Base-by-base conservation (phyloP, 2,888 invertebrate species). In the Parnassius apollo region DNA sequence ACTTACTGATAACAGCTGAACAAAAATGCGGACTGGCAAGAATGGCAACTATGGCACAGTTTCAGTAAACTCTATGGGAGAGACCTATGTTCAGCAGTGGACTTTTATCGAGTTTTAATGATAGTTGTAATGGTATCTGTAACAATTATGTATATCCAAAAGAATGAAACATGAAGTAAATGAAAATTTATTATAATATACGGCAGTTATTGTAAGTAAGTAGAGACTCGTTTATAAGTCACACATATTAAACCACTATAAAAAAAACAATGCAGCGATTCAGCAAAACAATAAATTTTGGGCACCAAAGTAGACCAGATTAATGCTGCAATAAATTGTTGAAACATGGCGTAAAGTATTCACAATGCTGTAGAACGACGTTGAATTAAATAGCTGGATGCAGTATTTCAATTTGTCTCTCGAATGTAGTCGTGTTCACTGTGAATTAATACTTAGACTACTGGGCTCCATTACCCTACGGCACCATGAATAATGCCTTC, bases 381-480 rank as follows among this genome's bases (percentile, higher is more conserved):
- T 45, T 49, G 58, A 53, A 53, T 55, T 58, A 59, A 59, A 63
- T 58, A 45, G 54, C 51, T 51, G 52, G 57, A 61, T 57, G 63
- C 59, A 59, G 63, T 63, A 63, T 59, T 63, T 56, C 63, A 63
- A 63, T 63, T 63, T 59, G 55, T 59, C 63, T 53, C 46, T 42
- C 22, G n/a, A 46, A 13, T 9, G 9, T 11, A n/a, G 59, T 45
- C 50, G 58, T 50, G 55, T 50, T 63, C 62, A 13, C 61, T 48
- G 58, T 62, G 58, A 59, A 58, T 63, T 63, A 59, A 59, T 63
- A 49, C 59, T 22, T 11, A 35, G 50, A 51, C 62, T 48, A 25
- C 62, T 35, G 25, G 52, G 44, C 63, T 54, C 51, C 63, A 63
- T 63, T 63, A 59, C 63, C 63, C 59, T 35, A 46, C 54, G 59